phyloP scores from a whole-genome alignment of 2,797 vertebrate genomes.

The Borostomias antarcticus region DNA sequence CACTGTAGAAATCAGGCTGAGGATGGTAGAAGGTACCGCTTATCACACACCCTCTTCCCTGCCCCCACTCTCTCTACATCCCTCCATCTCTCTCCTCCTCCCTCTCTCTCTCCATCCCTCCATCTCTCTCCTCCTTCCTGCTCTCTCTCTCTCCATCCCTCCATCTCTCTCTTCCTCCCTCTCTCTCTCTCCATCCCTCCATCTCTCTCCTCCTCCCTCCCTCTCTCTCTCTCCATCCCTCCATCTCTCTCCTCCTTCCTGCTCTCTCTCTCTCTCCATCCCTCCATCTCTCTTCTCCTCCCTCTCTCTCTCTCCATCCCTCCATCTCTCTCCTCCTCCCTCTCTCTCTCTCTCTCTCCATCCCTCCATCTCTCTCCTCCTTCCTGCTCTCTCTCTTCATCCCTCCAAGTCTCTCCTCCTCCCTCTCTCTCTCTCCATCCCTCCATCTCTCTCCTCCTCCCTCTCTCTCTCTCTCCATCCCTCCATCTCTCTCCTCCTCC shows the following conservation, averaged over 20 bases:
- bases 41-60: too few relatives aligned
- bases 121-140: neutral
- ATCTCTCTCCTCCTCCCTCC: neutral
- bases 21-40: too few relatives aligned
- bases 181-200: neutral
- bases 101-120: neutral
- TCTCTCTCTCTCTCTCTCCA: neutral
- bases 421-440: neutral
- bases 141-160: neutral
- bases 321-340: slow-evolving; percentile 12
- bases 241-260: neutral
- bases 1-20: too few relatives aligned
- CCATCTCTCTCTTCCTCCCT: neutral
- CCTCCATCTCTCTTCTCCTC: neutral
- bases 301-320: neutral
- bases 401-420: neutral
- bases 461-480: too few relatives aligned
- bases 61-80: neutral
- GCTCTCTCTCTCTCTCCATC: neutral
- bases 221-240: neutral
- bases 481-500: too few relatives aligned
- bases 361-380: neutral
- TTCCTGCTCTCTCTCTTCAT: neutral
- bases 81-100: neutral
- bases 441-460: too few relatives aligned